These are phyloP conservation scores for Spatula clypeata DNA, from an alignment of 2,797 vertebrate species.

Conservation along the genomic window DNA sequence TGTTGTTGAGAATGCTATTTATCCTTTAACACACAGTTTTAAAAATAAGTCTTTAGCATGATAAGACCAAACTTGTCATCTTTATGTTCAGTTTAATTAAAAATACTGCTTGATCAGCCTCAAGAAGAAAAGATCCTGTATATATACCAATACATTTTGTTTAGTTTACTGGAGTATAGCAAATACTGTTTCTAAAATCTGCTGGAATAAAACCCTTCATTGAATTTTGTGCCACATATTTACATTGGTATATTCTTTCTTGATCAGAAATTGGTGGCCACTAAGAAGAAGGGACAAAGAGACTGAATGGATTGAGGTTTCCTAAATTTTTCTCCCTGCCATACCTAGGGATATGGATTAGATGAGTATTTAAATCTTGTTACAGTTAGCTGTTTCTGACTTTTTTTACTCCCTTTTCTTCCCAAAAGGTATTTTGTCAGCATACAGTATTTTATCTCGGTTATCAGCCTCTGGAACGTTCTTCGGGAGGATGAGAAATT, in stretches of 20 bases:
- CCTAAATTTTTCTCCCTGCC: not conserved
- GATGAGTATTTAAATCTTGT: not conserved
- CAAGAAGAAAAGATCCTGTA: not conserved
- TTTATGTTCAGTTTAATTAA: not conserved
- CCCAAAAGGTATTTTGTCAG: not conserved
- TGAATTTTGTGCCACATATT: not conserved
- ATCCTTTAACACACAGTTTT: not conserved
- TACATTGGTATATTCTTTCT: not conserved
- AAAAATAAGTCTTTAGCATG: not conserved
- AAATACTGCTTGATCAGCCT: not conserved
- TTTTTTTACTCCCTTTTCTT: not conserved
- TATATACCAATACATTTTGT: not conserved
- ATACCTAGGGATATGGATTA: not conserved
- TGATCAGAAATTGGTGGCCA: not conserved
- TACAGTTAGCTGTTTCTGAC: not conserved
- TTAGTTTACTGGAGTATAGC: not conserved
- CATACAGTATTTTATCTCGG: not conserved
- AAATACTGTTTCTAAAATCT: not conserved
- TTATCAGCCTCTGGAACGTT: not conserved
- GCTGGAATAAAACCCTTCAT: not conserved
- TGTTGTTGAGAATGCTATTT: not conserved
- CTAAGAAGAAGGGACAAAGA: not conserved
- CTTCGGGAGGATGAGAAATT: not conserved
- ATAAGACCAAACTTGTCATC: not conserved
- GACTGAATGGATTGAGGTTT: not conserved